phyloP scores from a whole-genome alignment of 2,113 vertebrate genomes.

The Pluvialis apricaria region DNA sequence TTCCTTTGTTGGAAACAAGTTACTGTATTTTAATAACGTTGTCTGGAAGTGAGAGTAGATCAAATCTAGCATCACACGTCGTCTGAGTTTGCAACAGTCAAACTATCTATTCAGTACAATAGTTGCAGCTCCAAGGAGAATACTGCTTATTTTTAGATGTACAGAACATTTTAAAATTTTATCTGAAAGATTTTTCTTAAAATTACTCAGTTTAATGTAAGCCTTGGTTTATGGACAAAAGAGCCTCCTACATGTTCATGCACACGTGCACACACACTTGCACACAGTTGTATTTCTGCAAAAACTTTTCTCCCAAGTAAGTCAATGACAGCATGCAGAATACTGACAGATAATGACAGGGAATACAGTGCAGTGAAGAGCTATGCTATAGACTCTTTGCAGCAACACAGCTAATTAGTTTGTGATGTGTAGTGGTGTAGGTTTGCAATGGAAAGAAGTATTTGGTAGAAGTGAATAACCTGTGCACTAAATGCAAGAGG shows the following conservation, averaged over 20 bases:
- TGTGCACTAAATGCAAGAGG: rapidly evolving
- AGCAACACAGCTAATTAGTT: neutral
- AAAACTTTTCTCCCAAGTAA: neutral
- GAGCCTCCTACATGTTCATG: neutral
- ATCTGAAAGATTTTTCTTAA: neutral
- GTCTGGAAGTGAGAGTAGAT: neutral
- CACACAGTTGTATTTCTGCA: neutral
- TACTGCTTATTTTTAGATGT: neutral
- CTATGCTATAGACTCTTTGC: neutral
- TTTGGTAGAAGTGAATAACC: neutral
- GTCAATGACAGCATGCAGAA: neutral
- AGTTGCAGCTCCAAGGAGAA: neutral
- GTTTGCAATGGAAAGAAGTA: neutral
- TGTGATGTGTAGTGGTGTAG: neutral
- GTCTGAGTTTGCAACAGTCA: neutral
- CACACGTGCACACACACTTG: rapidly evolving
- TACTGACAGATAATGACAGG: neutral
- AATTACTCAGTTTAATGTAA: neutral
- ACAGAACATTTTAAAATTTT: neutral
- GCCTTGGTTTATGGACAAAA: neutral
- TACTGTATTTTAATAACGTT: neutral
- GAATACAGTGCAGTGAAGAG: neutral
- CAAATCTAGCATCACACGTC: neutral
- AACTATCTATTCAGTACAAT: neutral
- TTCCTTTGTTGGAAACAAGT: neutral